Conservation (phyloP, 1,140 invertebrate genomes). For the Bactericera cockerelli region DNA sequence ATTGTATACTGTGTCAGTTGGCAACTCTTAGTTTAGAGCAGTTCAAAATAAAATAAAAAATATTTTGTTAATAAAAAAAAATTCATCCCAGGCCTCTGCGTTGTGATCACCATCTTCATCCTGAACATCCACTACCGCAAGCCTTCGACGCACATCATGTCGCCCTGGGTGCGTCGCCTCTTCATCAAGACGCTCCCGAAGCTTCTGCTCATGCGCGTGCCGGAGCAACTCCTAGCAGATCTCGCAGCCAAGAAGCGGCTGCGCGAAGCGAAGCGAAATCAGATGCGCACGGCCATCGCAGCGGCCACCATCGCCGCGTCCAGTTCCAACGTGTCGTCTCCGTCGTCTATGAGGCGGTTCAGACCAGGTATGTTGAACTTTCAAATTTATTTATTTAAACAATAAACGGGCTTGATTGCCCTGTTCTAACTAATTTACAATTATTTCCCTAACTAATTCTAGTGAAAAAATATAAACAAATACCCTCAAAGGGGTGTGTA, state of each 20-base stretch:
- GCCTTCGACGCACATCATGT: slow-evolving; percentile 94
- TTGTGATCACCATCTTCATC: slow-evolving; percentile 93
- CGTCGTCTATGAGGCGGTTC: slow-evolving; percentile 47
- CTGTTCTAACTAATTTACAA: too few relatives aligned
- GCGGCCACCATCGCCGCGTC: slow-evolving; percentile 31
- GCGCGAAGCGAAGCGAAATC: slow-evolving; percentile 37
- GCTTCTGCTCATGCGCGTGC: slow-evolving; percentile 67
- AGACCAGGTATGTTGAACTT: slow-evolving; percentile 27
- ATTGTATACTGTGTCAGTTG: too few relatives aligned
- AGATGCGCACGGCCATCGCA: slow-evolving; percentile 45
- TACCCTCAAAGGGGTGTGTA: too few relatives aligned
- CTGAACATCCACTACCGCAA: slow-evolving; percentile 99
- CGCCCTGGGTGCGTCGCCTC: slow-evolving; percentile 72
- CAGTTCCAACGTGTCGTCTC: slow-evolving; percentile 52
- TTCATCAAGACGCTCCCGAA: slow-evolving; percentile 77
- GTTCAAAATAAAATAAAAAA: too few relatives aligned
- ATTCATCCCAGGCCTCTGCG: slow-evolving; percentile 61
- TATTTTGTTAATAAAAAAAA: too few relatives aligned
- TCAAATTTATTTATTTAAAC: too few relatives aligned
- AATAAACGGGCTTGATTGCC: too few relatives aligned
- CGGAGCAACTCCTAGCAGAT: slow-evolving; percentile 61
- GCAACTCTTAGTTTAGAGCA: too few relatives aligned
- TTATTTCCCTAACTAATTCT: background rate
- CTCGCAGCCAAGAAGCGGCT: slow-evolving; percentile 53
- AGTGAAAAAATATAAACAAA: background rate